Percentiles rank a stretch among this genome's conserved stretches.
Conservation (phyloP, 2,888 invertebrate genomes). For the Heliconius erato region DNA sequence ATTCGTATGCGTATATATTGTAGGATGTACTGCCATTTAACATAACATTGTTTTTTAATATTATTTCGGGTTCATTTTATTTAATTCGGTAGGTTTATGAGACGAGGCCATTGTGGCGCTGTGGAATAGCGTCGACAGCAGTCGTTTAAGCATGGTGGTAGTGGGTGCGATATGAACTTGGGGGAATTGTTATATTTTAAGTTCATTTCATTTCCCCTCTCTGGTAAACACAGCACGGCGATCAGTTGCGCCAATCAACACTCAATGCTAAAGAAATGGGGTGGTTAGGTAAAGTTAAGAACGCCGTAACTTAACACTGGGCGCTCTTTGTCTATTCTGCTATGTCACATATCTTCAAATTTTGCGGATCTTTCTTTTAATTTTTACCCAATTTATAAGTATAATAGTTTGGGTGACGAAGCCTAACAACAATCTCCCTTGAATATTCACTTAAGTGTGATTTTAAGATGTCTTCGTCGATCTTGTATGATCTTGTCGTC, state of each 20-base stretch:
- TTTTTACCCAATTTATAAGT: no score
- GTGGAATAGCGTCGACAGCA: neutral
- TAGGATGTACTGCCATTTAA: no score
- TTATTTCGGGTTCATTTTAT: neutral
- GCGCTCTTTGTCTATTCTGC: no score
- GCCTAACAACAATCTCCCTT: no score
- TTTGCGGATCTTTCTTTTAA: no score
- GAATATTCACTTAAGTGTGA: no score
- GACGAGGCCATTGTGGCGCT: neutral
- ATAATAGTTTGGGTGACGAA: no score
- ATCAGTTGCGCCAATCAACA: neutral
- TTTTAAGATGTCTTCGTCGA: no score
- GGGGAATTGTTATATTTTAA: neutral
- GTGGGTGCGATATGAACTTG: neutral
- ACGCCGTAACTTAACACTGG: no score
- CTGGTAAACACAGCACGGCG: neutral
- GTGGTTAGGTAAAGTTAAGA: no score
- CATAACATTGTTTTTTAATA: neutral
- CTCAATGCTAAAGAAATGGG: neutral
- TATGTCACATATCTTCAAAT: no score
- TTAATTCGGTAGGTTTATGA: neutral
- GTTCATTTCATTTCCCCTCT: neutral
- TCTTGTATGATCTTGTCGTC: no score
- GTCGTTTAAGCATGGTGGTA: neutral
- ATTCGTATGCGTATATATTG: neutral